A percentile compares a stretch with the other conserved stretches of the same genome.
Evolutionary conservation across 1,140 invertebrate genomes (phyloP).

Genomic region (Aricia agestis): DNA sequence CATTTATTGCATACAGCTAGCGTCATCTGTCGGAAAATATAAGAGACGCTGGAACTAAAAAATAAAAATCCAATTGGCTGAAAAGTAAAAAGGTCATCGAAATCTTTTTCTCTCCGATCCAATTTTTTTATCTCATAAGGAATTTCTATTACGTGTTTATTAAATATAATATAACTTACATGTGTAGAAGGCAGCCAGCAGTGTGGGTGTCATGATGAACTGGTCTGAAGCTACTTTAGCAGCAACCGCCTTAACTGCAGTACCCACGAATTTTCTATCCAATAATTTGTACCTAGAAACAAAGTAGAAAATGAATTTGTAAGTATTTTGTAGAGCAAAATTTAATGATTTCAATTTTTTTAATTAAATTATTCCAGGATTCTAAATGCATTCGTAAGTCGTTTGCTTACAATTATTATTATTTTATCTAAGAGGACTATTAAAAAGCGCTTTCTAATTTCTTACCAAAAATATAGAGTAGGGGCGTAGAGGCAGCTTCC

Average conservation of each 20-base stretch:
- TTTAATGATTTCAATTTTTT: too few relatives aligned
- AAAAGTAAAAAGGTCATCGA: too few relatives aligned
- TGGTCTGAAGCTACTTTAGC: constrained; percentile 87
- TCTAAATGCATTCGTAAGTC: too few relatives aligned
- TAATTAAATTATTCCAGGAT: too few relatives aligned
- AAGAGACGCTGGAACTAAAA: too few relatives aligned
- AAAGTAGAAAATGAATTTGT: neutral
- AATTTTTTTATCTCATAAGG: too few relatives aligned
- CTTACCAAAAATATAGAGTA: constrained; percentile 55
- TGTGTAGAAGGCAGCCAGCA: constrained; percentile 83
- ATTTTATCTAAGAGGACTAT: too few relatives aligned
- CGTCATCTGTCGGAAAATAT: neutral
- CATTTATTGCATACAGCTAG: neutral
- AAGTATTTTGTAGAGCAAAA: too few relatives aligned
- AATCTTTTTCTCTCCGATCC: too few relatives aligned
- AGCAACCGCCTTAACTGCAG: constrained; percentile 77
- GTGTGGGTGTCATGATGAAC: constrained; percentile 83
- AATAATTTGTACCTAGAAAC: constrained; percentile 85
- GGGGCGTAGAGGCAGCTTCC: constrained; percentile 60
- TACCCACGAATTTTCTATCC: constrained; percentile 82
- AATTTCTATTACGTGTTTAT: too few relatives aligned
- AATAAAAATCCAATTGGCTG: too few relatives aligned
- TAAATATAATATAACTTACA: constrained; percentile 69
- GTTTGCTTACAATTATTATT: too few relatives aligned
- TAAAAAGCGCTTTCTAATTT: neutral